These are phyloP conservation scores for Eristalis pertinax DNA, from an alignment of 2,888 invertebrate species.

Conservation along the genomic window DNA sequence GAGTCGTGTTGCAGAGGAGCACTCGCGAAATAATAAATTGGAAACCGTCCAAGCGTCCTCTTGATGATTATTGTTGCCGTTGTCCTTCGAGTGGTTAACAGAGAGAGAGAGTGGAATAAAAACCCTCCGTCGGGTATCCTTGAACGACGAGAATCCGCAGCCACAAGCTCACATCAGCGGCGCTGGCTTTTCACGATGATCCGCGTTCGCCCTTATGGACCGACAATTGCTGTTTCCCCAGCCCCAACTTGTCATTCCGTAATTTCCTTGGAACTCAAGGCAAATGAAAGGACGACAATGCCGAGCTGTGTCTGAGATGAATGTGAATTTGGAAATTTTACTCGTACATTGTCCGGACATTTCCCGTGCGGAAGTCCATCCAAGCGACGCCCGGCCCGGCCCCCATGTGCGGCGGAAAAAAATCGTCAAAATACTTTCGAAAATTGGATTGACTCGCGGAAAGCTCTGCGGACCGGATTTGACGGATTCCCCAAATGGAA, in stretches of 20 bases:
- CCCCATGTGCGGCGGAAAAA: not conserved
- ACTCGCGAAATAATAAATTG: constrained; percentile 38
- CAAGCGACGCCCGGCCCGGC: too few relatives aligned
- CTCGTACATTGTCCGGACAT: not conserved
- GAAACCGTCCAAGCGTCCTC: constrained; percentile 32
- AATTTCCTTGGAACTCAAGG: not conserved
- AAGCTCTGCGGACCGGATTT: not conserved
- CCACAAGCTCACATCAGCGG: not conserved
- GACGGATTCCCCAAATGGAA: not conserved
- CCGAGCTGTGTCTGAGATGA: not conserved
- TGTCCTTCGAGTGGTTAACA: not conserved
- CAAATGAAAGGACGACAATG: not conserved
- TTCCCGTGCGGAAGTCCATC: not conserved
- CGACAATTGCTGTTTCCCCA: constrained; percentile 2
- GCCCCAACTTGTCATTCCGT: not conserved
- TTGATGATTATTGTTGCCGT: not conserved
- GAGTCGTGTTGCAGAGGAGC: not conserved
- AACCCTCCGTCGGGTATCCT: not conserved
- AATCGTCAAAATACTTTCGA: not conserved
- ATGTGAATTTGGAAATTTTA: not conserved
- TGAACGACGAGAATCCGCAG: not conserved
- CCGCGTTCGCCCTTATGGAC: not conserved
- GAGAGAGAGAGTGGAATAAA: not conserved
- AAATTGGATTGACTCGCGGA: not conserved
- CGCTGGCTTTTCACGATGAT: not conserved